phyloP scores from a whole-genome alignment of 1,140 invertebrate genomes.

The Antheraea pernyi region DNA sequence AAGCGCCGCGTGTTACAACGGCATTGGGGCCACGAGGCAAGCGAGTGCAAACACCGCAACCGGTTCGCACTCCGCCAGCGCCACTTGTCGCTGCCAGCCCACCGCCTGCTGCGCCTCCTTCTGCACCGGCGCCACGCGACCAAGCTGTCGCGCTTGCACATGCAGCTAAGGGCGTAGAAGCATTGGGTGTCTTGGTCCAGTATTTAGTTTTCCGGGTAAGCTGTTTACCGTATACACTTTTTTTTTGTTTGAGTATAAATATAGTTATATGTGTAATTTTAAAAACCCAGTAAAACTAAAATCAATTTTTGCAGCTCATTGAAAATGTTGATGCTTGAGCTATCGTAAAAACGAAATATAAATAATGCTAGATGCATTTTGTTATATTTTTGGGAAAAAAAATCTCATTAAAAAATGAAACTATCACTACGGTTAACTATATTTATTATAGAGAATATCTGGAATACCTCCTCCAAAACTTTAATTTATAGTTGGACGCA shows the following conservation, averaged over 20 bases:
- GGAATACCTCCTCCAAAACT: no score
- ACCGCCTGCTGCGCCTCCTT: slow-evolving; percentile 29
- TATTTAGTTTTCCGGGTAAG: slow-evolving; percentile 86
- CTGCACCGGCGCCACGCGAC: slow-evolving; percentile 39
- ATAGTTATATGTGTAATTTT: no score
- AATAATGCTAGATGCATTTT: no score
- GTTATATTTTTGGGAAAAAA: no score
- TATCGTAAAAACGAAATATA: no score
- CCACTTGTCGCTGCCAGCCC: slow-evolving; percentile 33
- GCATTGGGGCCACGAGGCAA: slow-evolving; percentile 62
- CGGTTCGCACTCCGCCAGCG: slow-evolving; percentile 35
- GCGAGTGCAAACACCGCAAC: slow-evolving; percentile 63
- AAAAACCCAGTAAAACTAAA: no score
- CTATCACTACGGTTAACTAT: no score
- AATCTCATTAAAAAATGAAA: no score
- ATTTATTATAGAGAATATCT: no score
- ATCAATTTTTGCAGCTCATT: no score
- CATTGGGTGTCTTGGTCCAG: slow-evolving; percentile 85
- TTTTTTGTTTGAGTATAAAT: no score
- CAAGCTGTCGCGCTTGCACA: slow-evolving; percentile 57
- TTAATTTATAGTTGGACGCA: slow-evolving; percentile 66
- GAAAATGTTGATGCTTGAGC: no score
- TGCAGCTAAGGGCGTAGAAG: slow-evolving; percentile 81
- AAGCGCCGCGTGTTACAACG: slow-evolving; percentile 62
- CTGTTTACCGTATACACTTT: slow-evolving; percentile 11